Base-by-base conservation (phyloP, 1,140 invertebrate genomes). In the Oedothorax gibbosus region DNA sequence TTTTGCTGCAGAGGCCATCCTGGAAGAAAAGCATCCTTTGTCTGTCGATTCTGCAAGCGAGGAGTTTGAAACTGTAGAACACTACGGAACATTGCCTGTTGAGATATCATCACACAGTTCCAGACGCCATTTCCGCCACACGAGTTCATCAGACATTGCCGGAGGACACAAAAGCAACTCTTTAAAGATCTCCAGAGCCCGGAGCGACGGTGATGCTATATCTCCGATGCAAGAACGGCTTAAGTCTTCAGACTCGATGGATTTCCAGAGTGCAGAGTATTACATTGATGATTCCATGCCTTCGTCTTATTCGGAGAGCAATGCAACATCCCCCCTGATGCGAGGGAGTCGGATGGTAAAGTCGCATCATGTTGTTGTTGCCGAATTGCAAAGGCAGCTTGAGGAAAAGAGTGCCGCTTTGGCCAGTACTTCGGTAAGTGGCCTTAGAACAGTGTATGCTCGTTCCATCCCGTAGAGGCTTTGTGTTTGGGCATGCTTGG, bases 271-370 rank as follows among this genome's bases (percentile, higher is more conserved):
- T 88, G 94, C 94, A 77, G 94, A 96, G 88, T 95, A 94, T 93
- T 96, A 95, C 91, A 95, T 96, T 91, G 95, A 96, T 88, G 95
- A 96, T 89, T 96, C 95, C 57, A 90, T 91, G 90, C 90, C 90
- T 49, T 91, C 90, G 15, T 90, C 90, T 18, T 90, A 90, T 60
- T 89, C 89, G 0, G 90, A 90, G 64, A 87, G 87, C 64, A 88
- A 82, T 75, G 87, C 85, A 11, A 88, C 88, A 11, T 86, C 87
- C 5, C 83, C 81, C 11, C 72, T 85, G 15, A 21, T 86, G 50
- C 49, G 73, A 54, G 82, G 66, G 35, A 78, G 62, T 72, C 73
- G 53, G 50, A 69, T 68, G 68, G 85, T 86, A 62, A 88, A 87
- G 68, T 87, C 81, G 18, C 87, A 88, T 73, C 87, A 88, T 80